phyloP scores from a whole-genome alignment of 2,113 vertebrate species.

The Carollia perspicillata region DNA sequence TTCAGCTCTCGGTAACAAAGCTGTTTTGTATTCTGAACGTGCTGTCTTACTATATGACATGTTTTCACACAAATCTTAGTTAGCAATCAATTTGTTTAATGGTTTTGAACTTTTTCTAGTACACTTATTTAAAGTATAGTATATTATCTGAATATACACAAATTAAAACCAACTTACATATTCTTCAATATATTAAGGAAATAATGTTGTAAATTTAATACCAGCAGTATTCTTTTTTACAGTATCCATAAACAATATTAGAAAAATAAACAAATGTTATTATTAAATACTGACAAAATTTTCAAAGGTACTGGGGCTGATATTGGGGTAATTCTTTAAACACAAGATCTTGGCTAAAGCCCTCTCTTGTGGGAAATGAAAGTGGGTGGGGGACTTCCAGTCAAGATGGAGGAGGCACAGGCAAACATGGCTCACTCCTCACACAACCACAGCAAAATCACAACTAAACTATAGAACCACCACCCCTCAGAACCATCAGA shows the following conservation, averaged over 20 bases:
- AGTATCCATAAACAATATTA: background rate
- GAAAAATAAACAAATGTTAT: background rate
- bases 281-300: background rate
- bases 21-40: background rate
- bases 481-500: too few species aligned
- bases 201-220: background rate
- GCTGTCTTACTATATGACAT: background rate
- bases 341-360: background rate
- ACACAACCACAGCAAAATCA: too few species aligned
- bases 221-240: background rate
- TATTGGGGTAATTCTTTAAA: background rate
- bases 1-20: background rate
- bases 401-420: too few species aligned
- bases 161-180: background rate
- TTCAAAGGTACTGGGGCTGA: background rate
- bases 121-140: background rate
- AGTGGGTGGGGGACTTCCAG: background rate
- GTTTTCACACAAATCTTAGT: background rate
- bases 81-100: background rate
- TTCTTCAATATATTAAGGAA: conserved; percentile 15
- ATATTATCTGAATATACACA: background rate
- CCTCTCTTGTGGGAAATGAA: background rate
- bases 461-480: too few species aligned
- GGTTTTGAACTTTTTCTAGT: background rate
- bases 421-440: too few species aligned